Conservation (phyloP, 2,888 invertebrate genomes). For the Mylabris sibirica region DNA sequence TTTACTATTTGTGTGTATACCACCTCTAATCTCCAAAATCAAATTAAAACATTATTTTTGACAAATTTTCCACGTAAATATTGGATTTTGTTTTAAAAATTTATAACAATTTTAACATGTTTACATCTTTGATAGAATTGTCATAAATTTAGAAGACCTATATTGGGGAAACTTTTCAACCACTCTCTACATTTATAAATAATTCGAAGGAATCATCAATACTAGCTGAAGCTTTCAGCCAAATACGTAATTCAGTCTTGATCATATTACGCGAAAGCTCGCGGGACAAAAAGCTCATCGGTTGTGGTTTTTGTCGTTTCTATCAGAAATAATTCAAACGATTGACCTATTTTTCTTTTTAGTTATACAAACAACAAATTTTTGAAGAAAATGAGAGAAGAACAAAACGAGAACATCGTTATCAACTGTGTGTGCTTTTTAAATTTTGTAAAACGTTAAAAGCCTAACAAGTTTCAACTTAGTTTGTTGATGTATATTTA, state of each 20-base stretch:
- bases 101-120: background rate
- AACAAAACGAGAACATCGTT: background rate
- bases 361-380: background rate
- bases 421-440: background rate
- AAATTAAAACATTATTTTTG: slow-evolving; percentile 13
- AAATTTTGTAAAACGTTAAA: slow-evolving; percentile 14
- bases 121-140: slow-evolving; percentile 4
- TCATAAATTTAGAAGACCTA: background rate
- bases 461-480: slow-evolving; percentile 12
- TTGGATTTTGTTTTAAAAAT: slow-evolving; percentile 5
- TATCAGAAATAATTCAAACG: slow-evolving; percentile 33
- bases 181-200: slow-evolving; percentile 56
- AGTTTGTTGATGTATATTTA: slow-evolving; percentile 21
- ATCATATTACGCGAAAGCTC: slow-evolving; percentile 55
- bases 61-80: background rate
- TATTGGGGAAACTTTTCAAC: slow-evolving; percentile 48
- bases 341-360: slow-evolving; percentile 30
- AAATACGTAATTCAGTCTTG: slow-evolving; percentile 52
- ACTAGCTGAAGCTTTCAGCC: slow-evolving; percentile 53
- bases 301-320: slow-evolving; percentile 27
- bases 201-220: slow-evolving; percentile 55
- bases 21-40: background rate
- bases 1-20: slow-evolving; percentile 6
- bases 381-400: background rate
- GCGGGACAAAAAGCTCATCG: slow-evolving; percentile 44